Conservation (phyloP, 2,797 vertebrate species). For the Urocyon cinereoargenteus region DNA sequence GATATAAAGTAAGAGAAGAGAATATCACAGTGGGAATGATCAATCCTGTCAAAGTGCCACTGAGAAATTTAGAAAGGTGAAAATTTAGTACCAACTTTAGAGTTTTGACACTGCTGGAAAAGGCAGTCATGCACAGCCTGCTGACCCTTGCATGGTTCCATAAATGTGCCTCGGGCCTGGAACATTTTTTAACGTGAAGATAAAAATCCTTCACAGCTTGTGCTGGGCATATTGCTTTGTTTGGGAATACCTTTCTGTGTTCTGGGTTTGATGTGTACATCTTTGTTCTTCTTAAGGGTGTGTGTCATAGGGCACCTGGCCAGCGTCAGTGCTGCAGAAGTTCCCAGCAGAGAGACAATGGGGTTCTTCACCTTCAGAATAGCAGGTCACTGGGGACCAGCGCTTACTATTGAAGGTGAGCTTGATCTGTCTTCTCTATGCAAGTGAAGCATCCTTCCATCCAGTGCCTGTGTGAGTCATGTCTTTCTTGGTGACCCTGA, state of each 20-base stretch:
- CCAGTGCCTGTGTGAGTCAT: background rate
- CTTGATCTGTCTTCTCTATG: background rate
- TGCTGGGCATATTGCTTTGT: background rate
- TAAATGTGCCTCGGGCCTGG: too few species aligned
- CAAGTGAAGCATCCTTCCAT: background rate
- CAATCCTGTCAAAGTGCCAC: background rate
- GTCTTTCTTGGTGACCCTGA: background rate
- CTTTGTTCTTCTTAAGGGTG: background rate
- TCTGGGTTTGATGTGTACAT: background rate
- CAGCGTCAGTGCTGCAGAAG: background rate
- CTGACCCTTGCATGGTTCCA: background rate
- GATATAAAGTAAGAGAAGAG: background rate
- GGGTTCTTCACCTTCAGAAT: background rate
- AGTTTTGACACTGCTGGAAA: background rate
- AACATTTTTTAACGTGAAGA: background rate
- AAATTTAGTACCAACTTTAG: background rate
- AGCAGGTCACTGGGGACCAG: accelerated
- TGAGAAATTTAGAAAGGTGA: background rate
- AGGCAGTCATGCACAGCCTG: background rate
- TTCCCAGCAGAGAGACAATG: background rate
- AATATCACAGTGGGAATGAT: background rate
- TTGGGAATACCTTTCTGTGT: background rate
- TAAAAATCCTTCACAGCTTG: background rate
- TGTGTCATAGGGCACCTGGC: background rate
- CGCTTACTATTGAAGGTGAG: background rate